Percentiles rank a stretch among this genome's conserved stretches.
Conservation (phyloP, 2,113 vertebrate genomes). For the Pangasianodon gigas region DNA sequence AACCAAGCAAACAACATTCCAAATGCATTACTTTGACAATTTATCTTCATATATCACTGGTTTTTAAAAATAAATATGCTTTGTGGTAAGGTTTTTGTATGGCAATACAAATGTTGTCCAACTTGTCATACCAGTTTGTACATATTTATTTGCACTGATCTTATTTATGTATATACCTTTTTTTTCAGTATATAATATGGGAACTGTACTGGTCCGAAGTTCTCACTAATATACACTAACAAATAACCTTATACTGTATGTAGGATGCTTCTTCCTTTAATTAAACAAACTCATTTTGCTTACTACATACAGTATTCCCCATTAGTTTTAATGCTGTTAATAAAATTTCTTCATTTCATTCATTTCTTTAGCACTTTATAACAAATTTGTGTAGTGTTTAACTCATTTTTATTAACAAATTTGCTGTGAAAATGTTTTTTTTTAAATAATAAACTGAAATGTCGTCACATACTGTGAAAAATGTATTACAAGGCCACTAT, state of each 20-base stretch:
- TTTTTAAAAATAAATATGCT: neutral
- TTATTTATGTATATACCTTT: neutral
- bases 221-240: constrained; percentile 6
- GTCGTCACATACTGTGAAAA: neutral
- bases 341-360: neutral
- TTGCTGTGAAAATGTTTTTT: neutral
- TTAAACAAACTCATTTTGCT: neutral
- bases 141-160: neutral
- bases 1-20: neutral
- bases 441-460: constrained; percentile 1
- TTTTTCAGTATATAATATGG: neutral
- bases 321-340: neutral
- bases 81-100: constrained; percentile 5
- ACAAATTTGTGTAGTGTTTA: neutral
- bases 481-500: neutral
- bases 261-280: neutral
- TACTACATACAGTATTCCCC: neutral
- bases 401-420: neutral
- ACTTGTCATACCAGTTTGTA: neutral
- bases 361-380: neutral
- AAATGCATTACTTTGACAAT: neutral
- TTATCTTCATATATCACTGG: neutral
- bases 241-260: neutral
- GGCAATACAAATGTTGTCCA: neutral
- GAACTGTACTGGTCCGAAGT: neutral